These are phyloP conservation scores for Chrysemys picta DNA, from an alignment of 2,113 vertebrate genomes.

Conservation along the genomic window DNA sequence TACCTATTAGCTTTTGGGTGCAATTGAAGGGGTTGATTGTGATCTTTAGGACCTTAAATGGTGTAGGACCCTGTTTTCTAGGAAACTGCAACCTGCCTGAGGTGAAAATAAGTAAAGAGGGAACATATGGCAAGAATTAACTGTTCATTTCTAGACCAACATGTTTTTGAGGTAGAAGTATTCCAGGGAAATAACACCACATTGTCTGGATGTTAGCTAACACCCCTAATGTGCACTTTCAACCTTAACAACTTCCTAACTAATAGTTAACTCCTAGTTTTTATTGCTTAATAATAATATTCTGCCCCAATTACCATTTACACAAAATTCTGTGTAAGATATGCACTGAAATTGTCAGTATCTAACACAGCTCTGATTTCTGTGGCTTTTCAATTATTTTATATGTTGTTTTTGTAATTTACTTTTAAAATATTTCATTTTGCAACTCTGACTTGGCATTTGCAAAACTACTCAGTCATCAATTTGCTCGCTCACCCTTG, in stretches of 20 bases:
- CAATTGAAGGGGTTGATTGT: not conserved
- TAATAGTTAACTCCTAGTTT: not conserved
- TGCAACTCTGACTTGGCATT: not conserved
- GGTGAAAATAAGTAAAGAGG: not conserved
- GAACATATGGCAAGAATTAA: not conserved
- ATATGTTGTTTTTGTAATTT: not conserved
- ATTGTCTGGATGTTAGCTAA: not conserved
- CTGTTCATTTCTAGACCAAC: not conserved
- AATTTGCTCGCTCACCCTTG: not conserved
- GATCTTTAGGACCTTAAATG: not conserved
- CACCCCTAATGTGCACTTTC: fast-evolving
- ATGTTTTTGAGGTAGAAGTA: not conserved
- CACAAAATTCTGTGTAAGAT: not conserved
- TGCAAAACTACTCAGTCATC: not conserved
- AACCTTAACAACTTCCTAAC: not conserved
- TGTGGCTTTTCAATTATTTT: not conserved
- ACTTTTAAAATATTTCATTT: not conserved
- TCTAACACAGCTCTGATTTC: not conserved
- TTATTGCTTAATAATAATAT: not conserved
- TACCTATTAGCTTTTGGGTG: not conserved
- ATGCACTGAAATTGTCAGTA: not conserved
- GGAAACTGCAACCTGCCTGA: not conserved
- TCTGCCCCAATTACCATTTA: not conserved
- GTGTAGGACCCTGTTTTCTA: not conserved
- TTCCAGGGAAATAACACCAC: not conserved